Evolutionary conservation across 2,797 vertebrate genomes (phyloP).

Genomic region (Xenopus petersii): DNA sequence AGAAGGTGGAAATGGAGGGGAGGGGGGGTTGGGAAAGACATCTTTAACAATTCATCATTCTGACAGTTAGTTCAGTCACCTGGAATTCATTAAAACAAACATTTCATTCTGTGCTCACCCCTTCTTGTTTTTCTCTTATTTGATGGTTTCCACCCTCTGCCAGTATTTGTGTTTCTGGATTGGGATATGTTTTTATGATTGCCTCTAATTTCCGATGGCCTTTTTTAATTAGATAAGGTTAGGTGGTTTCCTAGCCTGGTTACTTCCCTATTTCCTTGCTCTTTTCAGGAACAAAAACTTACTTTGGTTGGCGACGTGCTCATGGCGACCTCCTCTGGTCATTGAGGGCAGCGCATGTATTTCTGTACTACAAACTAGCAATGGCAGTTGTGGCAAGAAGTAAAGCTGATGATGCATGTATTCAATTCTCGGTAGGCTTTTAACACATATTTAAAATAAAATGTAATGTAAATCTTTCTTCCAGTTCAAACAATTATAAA

Average conservation of each 20-base stretch:
- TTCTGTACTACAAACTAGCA: too few species aligned
- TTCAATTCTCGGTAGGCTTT: too few species aligned
- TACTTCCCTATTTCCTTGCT: not conserved
- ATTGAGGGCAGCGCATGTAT: not conserved
- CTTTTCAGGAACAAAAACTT: not conserved
- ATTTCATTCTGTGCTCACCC: slow-evolving; percentile 61
- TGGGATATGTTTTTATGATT: slow-evolving; percentile 11
- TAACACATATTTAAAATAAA: too few species aligned
- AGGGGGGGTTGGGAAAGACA: slow-evolving; percentile 53
- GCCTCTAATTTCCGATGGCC: slow-evolving; percentile 18
- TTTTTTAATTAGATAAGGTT: slow-evolving; percentile 21
- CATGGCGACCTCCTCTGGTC: slow-evolving; percentile 28
- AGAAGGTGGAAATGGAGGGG: slow-evolving; percentile 25
- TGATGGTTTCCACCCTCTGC: slow-evolving; percentile 18
- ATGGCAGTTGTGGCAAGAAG: too few species aligned
- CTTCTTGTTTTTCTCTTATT: slow-evolving; percentile 4
- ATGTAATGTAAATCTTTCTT: too few species aligned
- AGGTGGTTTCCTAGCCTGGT: not conserved
- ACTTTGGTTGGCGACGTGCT: not conserved
- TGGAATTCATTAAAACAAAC: slow-evolving; percentile 71
- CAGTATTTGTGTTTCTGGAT: slow-evolving; percentile 29
- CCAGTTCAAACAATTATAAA: too few species aligned
- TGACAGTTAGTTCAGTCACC: slow-evolving; percentile 68
- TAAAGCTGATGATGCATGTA: too few species aligned
- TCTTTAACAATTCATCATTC: slow-evolving; percentile 71